phyloP scores from a whole-genome alignment of 2,113 vertebrate genomes.

The Stegostoma tigrinum region DNA sequence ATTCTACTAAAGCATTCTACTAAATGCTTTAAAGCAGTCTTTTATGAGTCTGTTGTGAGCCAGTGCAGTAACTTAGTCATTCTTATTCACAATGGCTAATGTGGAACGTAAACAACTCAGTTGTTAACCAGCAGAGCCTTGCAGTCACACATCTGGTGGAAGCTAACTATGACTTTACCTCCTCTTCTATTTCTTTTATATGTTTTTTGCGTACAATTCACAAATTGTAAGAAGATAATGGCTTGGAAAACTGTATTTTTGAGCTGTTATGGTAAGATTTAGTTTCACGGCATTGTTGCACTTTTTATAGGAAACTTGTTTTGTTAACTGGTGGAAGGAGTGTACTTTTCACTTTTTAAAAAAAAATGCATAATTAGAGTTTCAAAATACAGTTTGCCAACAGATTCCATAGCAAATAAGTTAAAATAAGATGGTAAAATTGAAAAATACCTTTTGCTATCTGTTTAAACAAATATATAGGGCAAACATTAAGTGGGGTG shows the following conservation, averaged over 20 bases:
- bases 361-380: constrained; percentile 34
- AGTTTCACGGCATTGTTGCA: constrained; percentile 38
- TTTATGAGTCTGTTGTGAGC: constrained; percentile 71
- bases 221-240: constrained; percentile 34
- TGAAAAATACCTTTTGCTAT: not conserved
- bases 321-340: constrained; percentile 35
- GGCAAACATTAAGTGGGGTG: not conserved
- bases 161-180: constrained; percentile 46
- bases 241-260: constrained; percentile 34
- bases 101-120: constrained; percentile 66
- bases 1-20: constrained; percentile 70
- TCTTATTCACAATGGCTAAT: constrained; percentile 65
- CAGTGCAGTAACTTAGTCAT: constrained; percentile 66
- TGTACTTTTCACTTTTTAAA: constrained; percentile 18
- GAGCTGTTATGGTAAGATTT: constrained; percentile 35
- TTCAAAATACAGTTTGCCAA: constrained; percentile 31
- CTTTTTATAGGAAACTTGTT: constrained; percentile 38
- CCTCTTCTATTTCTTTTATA: constrained; percentile 27
- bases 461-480: not conserved
- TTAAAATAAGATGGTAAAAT: not conserved
- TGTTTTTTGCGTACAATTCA: constrained; percentile 35
- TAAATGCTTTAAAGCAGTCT: constrained; percentile 70
- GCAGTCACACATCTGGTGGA: constrained; percentile 64
- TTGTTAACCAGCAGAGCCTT: constrained; percentile 71
- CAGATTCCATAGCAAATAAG: too few relatives aligned